A percentile compares a stretch with the other conserved stretches of the same genome.
These are phyloP conservation scores for Agriopis marginaria DNA, from an alignment of 2,888 invertebrate species.

Conservation along the genomic window DNA sequence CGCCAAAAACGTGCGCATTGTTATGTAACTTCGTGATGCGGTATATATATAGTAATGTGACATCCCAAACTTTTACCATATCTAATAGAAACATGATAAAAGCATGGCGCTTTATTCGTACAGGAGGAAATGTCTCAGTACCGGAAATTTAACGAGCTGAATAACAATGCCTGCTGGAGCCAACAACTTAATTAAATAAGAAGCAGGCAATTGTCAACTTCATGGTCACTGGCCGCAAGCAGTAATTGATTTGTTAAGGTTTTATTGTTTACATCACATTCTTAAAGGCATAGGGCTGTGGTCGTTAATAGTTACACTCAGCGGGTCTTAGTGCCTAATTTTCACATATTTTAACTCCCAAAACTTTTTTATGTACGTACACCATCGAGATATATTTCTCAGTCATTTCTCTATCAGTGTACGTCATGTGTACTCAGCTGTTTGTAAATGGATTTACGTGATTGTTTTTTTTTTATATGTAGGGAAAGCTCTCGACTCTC, in stretches of 20 bases:
- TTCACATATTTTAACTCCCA: too few relatives aligned
- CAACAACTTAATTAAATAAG: constrained; percentile 37
- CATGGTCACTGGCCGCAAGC: constrained; percentile 34
- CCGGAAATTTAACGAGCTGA: constrained; percentile 26
- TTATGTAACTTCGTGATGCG: too few relatives aligned
- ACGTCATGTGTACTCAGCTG: not conserved
- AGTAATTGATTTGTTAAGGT: constrained; percentile 29
- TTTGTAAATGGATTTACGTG: not conserved
- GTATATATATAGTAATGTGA: not conserved
- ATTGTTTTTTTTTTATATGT: too few relatives aligned
- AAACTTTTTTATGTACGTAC: too few relatives aligned
- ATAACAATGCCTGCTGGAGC: constrained; percentile 29
- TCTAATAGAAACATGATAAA: not conserved
- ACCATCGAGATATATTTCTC: too few relatives aligned
- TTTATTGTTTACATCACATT: constrained; percentile 9
- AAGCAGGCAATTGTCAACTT: constrained; percentile 38
- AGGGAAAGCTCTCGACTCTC: too few relatives aligned
- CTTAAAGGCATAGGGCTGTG: not conserved
- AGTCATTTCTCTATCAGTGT: too few relatives aligned
- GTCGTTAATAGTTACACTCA: too few relatives aligned
- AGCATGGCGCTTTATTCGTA: constrained; percentile 57
- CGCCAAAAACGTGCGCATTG: too few relatives aligned
- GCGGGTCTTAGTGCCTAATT: too few relatives aligned
- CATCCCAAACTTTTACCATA: not conserved
- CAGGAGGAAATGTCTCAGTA: constrained; percentile 27